Evolutionary conservation across 2,113 vertebrate genomes (phyloP), one percentile per base, ranked within the genome.

Genomic region (Platysternon megacephalum): DNA sequence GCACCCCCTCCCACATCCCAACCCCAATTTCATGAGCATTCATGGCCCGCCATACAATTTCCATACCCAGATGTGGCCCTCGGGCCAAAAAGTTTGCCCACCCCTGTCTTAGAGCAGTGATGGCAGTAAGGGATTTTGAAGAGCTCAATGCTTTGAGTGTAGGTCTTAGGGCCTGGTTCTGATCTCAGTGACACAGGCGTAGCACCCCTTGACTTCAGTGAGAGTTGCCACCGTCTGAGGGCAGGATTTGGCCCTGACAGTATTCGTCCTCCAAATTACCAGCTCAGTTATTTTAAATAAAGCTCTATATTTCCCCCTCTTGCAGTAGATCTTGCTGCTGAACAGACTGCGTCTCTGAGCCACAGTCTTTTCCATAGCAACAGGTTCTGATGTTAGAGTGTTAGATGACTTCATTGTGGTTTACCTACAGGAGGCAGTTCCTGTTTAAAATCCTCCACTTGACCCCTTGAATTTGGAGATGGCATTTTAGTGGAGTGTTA

Each of bases 391-490:
- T 19, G 1, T 21, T 82, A 91, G 81, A 87, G 79, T 11, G 58
- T 28, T 92, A 22, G 76, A 82, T 96, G 97, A 97, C 96, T 86
- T 97, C 94, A 89, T 4, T 89, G 95, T 91, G 97, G 96, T 94
- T 97, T 11, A 35, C 3, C 24, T 0, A 1, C n/a, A 52, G 86
- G 29, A 52, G 8, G 65, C 4, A 17, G 52, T 90, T 96, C 84
- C 91, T 95, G 84, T 56, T 90, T 56, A 83, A 32, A 22, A 22
- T 88, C 11, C 39, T 91, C 81, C 88, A 81, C 91, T 4, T 92
- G 61, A 55, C 84, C 86, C 26, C 65, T 74, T 44, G 6, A 19
- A 12, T 58, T 79, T 79, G 79, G 93, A 65, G 80, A 74, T 56
- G 28, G 46, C 35, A 84, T 53, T 53, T 86, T 19, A 49, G 3